Conservation (phyloP, 2,888 invertebrate genomes). For the Tetanocera ferruginea region DNA sequence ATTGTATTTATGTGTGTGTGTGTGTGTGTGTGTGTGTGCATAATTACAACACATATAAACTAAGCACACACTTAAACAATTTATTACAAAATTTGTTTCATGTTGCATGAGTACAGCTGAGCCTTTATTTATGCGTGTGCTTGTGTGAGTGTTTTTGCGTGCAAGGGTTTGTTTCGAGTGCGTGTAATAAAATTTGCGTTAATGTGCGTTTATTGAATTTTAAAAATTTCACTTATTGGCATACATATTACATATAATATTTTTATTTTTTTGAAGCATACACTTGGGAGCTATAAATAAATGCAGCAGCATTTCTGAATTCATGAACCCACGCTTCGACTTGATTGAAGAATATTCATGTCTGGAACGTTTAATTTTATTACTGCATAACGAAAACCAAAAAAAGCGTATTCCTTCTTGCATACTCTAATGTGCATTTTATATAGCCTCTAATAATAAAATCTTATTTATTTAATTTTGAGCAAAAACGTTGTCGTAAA, state of each 20-base stretch:
- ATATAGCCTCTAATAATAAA: not conserved
- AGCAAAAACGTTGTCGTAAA: no score
- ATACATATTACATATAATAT: not conserved
- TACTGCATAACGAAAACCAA: not conserved
- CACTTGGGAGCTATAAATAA: slow-evolving; percentile 5
- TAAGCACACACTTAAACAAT: not conserved
- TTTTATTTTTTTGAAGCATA: slow-evolving; percentile 11
- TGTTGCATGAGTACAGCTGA: not conserved
- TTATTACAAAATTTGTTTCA: not conserved
- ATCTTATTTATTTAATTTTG: no score
- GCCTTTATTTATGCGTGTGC: not conserved
- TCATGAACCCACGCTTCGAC: no score
- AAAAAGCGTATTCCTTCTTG: not conserved
- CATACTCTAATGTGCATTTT: not conserved
- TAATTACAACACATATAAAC: not conserved
- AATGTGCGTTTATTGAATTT: slow-evolving; percentile 31
- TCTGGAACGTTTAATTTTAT: not conserved
- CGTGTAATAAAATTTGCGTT: slow-evolving; percentile 27
- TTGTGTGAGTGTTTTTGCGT: not conserved
- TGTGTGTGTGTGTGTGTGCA: not conserved
- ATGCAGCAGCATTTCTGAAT: no score
- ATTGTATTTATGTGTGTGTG: no score
- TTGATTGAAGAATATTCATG: not conserved
- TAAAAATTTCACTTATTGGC: not conserved
- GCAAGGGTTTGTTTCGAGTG: not conserved